Conservation (phyloP, 2,888 invertebrate species). For the Lithophane socia region DNA sequence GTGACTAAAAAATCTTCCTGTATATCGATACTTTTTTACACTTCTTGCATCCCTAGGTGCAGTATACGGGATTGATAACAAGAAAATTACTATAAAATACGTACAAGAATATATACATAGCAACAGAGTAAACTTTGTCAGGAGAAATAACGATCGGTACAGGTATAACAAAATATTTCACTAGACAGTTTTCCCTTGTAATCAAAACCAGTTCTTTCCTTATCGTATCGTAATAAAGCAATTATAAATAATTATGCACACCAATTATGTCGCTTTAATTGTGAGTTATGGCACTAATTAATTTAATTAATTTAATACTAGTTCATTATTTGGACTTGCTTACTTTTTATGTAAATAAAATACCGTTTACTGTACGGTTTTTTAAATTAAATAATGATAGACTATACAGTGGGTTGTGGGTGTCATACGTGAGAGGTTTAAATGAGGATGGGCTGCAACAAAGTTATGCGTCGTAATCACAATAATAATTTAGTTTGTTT, state of each 20-base stretch:
- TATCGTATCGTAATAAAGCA: constrained; percentile 32
- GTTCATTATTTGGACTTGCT: constrained; percentile 2
- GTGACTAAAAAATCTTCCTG: too few species aligned
- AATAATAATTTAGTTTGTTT: neutral
- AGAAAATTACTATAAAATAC: too few species aligned
- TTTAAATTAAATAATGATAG: neutral
- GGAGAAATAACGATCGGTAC: too few species aligned
- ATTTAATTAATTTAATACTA: constrained; percentile 9
- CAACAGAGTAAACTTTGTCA: too few species aligned
- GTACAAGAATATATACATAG: too few species aligned
- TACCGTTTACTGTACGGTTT: too few species aligned
- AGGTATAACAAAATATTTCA: constrained; percentile 9
- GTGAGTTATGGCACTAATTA: constrained; percentile 24
- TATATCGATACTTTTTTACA: too few species aligned
- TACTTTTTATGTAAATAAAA: neutral
- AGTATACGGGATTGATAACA: too few species aligned
- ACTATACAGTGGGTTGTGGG: too few species aligned
- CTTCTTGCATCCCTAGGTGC: too few species aligned
- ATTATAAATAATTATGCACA: constrained; percentile 42
- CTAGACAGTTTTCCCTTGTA: constrained; percentile 8
- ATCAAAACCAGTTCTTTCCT: constrained; percentile 15
- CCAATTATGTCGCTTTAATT: constrained; percentile 36
- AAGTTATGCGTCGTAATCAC: neutral
- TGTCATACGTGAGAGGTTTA: neutral
- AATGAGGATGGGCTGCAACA: neutral